These are phyloP conservation scores for cattle (Bos taurus) DNA, from an alignment of 2,113 vertebrate species.

Conservation along the genomic window DNA sequence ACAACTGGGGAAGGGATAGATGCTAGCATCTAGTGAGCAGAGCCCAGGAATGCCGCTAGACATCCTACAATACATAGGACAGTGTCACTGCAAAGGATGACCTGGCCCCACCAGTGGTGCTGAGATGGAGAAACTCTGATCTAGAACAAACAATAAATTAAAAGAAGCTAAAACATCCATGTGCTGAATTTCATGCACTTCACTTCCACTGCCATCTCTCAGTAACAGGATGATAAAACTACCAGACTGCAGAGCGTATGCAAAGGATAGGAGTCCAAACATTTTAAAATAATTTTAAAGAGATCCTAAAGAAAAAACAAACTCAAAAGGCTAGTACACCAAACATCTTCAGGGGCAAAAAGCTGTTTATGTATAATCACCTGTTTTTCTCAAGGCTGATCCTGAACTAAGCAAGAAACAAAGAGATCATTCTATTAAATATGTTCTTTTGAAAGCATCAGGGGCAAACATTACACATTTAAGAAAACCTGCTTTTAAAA, in stretches of 20 bases:
- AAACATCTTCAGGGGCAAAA: constrained; percentile 21
- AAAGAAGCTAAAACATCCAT: constrained; percentile 5
- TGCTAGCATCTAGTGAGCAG: background rate
- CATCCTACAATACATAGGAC: background rate
- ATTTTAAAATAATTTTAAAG: constrained; percentile 23
- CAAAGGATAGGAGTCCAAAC: background rate
- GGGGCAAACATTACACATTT: constrained; percentile 34
- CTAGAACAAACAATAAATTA: background rate
- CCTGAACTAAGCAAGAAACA: constrained; percentile 35
- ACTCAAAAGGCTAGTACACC: constrained; percentile 9
- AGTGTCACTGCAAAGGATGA: background rate
- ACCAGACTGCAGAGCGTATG: background rate
- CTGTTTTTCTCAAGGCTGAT: constrained; percentile 32
- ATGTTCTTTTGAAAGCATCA: constrained; percentile 10
- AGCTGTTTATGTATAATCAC: background rate
- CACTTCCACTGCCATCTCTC: background rate
- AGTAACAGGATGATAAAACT: background rate
- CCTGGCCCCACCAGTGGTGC: background rate
- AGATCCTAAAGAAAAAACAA: background rate
- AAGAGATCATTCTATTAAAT: constrained; percentile 17
- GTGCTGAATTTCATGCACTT: background rate
- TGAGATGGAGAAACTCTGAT: background rate
- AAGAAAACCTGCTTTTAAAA: background rate
- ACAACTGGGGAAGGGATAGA: background rate
- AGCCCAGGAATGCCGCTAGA: background rate